Conservation (phyloP, 2,888 invertebrate species). For the Deilephila porcellus region DNA sequence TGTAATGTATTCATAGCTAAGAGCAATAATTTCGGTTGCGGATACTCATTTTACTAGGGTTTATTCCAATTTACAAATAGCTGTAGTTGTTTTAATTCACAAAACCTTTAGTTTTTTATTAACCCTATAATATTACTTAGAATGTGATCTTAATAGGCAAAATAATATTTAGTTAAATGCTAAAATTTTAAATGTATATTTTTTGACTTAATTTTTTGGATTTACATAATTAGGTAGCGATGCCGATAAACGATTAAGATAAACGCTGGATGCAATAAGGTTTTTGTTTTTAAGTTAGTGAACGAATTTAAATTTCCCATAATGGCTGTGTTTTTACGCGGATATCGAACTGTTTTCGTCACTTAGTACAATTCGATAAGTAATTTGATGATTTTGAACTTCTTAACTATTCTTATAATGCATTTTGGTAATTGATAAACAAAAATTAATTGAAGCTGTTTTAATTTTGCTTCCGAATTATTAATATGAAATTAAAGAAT, state of each 20-base stretch:
- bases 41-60: no score
- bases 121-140: neutral
- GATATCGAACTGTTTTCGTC: neutral
- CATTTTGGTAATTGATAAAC: constrained; percentile 10
- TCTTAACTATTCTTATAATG: neutral
- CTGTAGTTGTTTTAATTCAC: no score
- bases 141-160: neutral
- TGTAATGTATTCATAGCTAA: no score
- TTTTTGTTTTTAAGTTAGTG: constrained; percentile 12
- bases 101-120: neutral
- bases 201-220: neutral
- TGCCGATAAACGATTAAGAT: constrained; percentile 16
- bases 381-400: neutral
- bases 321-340: neutral
- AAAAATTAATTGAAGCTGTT: neutral
- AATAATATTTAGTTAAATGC: neutral
- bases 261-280: neutral
- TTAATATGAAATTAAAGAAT: no score
- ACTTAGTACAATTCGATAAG: neutral
- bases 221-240: neutral
- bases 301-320: constrained; percentile 5
- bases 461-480: constrained; percentile 1
- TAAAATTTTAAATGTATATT: neutral
- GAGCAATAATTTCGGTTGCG: no score
- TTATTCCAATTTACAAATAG: no score